Evolutionary conservation across 2,113 vertebrate species (phyloP), one percentile per base, ranked within the genome.

Genomic region (Osmerus mordax): DNA sequence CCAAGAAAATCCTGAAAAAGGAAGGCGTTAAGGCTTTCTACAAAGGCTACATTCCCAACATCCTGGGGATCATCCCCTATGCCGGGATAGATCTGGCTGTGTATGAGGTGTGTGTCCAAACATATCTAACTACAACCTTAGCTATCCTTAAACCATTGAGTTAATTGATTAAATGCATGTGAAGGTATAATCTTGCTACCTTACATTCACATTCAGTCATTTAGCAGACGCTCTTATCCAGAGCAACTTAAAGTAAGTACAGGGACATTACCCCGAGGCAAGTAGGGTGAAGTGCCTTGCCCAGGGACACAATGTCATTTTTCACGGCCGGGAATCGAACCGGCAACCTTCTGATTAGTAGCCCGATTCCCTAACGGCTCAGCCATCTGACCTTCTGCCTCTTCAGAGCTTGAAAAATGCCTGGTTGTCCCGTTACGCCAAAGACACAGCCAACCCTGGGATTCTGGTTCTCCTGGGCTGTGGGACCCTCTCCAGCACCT

Each of bases 31-130:
- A 92, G 77, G 96, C 97, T 0, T 99, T 99, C 84, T 99, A 97
- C 89, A 99, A 99, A 88, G 97, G 97, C 53, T 99, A 99, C 73
- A 4, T 98, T 76, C 97, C 97, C 65, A 99, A 99, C 78, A 95
- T 99, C 72, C 76, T 99, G 72, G 97, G 97, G 73, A 98, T 99
- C 83, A 98, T 99, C 87, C 97, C 97, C 4, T 99, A 99, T 0
- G 96, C 97, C 71, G 97, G 97, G 55, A 99, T 99, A 60, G 97
- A 99, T 74, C 92, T 99, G 84, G 95, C 95, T 52, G 91, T 99
- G 69, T 99, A 99, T 76, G 97, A 99, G 95, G 97, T 97, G 13
- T 6, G 23, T 36, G 8, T 66, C 2, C 25, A 15, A 18, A 53
- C 2, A 28, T 9, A 55, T 61, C 18, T 29, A 15, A 18, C 25